These are phyloP conservation scores for Dicentrarchus labrax DNA, from an alignment of 2,113 vertebrate genomes.

Conservation along the genomic window DNA sequence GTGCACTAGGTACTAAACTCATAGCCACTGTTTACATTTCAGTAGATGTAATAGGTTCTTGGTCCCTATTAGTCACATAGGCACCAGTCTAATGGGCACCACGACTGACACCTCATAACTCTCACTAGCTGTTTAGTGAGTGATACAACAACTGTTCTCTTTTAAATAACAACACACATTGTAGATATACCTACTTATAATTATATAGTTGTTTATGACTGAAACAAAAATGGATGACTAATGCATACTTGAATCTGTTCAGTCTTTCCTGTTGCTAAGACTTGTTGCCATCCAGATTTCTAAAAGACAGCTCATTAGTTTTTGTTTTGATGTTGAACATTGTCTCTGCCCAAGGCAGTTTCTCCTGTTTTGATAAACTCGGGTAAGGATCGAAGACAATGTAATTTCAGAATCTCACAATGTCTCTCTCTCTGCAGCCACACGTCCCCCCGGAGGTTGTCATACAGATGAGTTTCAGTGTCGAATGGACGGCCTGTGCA, in stretches of 20 bases:
- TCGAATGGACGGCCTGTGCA: conserved; percentile 93
- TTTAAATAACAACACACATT: conserved; percentile 5
- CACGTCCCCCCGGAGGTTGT: conserved; percentile 94
- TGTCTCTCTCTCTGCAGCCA: conserved; percentile 82
- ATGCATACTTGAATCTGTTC: conserved; percentile 19
- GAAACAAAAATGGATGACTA: conserved; percentile 26
- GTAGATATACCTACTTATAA: background rate
- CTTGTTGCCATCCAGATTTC: conserved; percentile 31
- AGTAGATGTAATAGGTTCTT: conserved; percentile 16
- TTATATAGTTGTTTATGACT: conserved; percentile 12
- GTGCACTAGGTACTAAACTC: background rate
- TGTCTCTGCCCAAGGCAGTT: conserved; percentile 27
- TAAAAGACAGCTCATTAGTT: conserved; percentile 40
- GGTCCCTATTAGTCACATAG: conserved; percentile 20
- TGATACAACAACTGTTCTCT: conserved; percentile 18
- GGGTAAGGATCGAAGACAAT: background rate
- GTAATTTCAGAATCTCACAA: background rate
- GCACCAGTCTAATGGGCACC: background rate
- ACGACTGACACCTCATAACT: background rate
- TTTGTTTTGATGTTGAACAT: conserved; percentile 26
- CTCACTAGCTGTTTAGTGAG: background rate
- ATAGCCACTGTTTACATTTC: conserved; percentile 30
- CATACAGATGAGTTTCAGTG: conserved; percentile 97
- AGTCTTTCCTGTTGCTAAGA: conserved; percentile 24
- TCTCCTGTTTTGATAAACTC: conserved; percentile 35